Conservation (phyloP, 2,113 vertebrate genomes). For the Lamprotornis superbus region DNA sequence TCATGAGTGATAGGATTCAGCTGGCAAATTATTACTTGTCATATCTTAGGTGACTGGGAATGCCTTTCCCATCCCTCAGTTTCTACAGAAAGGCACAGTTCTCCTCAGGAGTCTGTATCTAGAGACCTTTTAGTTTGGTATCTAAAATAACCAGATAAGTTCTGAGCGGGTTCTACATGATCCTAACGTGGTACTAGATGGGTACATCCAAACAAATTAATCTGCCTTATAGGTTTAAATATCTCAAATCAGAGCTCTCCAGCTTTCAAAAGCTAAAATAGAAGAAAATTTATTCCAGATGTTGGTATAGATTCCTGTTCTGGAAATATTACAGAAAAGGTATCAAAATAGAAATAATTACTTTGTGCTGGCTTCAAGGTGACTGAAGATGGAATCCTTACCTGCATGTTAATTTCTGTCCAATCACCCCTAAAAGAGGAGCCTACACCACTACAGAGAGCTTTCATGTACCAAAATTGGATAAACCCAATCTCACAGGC, state of each 20-base stretch:
- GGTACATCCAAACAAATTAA: background rate
- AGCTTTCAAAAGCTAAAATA: background rate
- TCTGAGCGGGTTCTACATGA: background rate
- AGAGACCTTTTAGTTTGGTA: background rate
- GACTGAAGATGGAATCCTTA: background rate
- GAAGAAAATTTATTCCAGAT: background rate
- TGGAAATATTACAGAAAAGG: background rate
- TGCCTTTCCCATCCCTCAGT: background rate
- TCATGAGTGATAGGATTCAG: background rate
- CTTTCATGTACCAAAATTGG: background rate
- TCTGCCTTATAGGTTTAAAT: background rate
- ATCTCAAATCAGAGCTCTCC: background rate
- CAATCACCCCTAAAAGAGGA: background rate
- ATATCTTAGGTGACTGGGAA: background rate
- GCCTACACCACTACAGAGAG: background rate
- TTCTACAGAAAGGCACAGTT: background rate
- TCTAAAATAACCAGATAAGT: background rate
- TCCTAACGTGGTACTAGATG: background rate
- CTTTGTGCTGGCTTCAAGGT: conserved; percentile 8
- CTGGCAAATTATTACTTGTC: background rate
- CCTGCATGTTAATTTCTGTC: background rate
- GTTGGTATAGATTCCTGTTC: background rate
- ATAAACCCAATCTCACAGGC: background rate
- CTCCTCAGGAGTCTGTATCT: background rate
- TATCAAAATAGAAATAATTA: conserved; percentile 22